phyloP scores from a whole-genome alignment of 2,113 vertebrate genomes.

The Eidolon helvum region DNA sequence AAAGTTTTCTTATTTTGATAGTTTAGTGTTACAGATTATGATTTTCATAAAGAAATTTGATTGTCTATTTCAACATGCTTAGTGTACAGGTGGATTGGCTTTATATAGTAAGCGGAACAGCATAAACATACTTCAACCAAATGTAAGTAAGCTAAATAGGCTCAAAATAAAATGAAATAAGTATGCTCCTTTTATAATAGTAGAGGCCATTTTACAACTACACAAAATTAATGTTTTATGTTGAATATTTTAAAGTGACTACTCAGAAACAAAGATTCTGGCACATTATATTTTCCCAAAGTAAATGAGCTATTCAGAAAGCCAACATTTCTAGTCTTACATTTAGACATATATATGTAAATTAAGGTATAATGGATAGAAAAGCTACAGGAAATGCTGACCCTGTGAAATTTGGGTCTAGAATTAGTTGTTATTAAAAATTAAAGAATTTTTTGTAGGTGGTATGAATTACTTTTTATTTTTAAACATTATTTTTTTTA shows the following conservation, averaged over 20 bases:
- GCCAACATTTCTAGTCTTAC: neutral
- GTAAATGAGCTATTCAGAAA: neutral
- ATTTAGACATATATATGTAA: neutral
- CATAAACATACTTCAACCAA: neutral
- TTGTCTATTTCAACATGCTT: neutral
- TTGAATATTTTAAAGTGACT: neutral
- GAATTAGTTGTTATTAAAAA: conserved; percentile 12
- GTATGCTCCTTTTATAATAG: neutral
- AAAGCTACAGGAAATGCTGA: neutral
- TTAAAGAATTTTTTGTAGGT: neutral
- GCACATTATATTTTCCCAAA: neutral
- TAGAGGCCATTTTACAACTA: neutral
- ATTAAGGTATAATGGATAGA: neutral
- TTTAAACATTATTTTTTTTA: neutral
- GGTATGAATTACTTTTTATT: neutral
- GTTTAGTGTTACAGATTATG: neutral
- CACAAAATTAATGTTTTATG: neutral
- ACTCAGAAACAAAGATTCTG: neutral
- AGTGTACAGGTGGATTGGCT: neutral
- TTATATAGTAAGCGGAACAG: neutral
- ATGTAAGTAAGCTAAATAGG: neutral
- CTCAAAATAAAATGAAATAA: neutral
- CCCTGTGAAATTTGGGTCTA: neutral
- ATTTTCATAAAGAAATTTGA: neutral
- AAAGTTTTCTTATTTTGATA: neutral